Base-by-base conservation (phyloP, 2,113 vertebrate genomes). In the Fulmarus glacialis region DNA sequence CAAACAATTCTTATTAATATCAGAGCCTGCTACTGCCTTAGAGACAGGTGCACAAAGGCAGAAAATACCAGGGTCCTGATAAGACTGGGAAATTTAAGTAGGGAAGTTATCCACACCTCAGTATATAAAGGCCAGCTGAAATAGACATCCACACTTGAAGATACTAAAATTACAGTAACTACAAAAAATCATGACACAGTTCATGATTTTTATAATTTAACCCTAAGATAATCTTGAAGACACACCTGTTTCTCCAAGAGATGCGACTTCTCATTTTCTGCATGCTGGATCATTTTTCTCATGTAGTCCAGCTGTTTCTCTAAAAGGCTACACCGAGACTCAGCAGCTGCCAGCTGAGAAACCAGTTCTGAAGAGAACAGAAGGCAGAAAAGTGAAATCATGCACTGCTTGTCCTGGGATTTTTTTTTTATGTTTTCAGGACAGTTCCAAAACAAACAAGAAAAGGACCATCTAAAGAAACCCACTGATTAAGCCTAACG, bases 271-370 rank as follows among this genome's bases (percentile, higher is more conserved):
- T 99, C 99, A 1, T 97, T 97, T 97, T 99, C 99, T 34, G 99
- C 98, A 63, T 97, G 99, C 68, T 98, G 98, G 94, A 99, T 98
- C 98, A 99, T 99, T 93, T 96, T 98, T 87, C 97, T 99, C 99
- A 99, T 99, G 89, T 99, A 99, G 50, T 99, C 99, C 97, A 99
- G 96, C 83, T 99, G 99, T 80, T 99, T 99, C 95, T 99, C 99
- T 83, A 99, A 95, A 92, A 99, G 98, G 62, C 85, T 97, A 94
- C 99, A 99, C 66, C 99, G 99, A 85, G 98, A 98, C 97, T 99
- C 99, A 24, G 99, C 99, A 77, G 98, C 98, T 67, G 98, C 97
- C 67, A 99, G 98, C 92, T 99, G 99, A 75, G 98, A 98, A 82
- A 98, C 95, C 92, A 99, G 83, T 77, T 98, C 99, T 99, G 92